These are phyloP conservation scores for Aleiodes leptofemur DNA, from an alignment of 2,888 invertebrate genomes.

Conservation along the genomic window DNA sequence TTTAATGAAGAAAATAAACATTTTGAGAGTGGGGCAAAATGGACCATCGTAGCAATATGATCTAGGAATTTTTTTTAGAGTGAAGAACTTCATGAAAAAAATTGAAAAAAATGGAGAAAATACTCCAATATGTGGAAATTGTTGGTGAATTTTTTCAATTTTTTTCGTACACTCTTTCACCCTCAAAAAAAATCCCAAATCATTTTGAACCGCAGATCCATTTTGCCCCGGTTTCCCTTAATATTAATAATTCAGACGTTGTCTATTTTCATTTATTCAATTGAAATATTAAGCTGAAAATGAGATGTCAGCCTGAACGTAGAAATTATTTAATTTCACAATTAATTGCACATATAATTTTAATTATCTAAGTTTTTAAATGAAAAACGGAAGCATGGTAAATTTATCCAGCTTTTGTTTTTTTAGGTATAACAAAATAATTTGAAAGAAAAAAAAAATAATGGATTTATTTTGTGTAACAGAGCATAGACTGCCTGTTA, in stretches of 20 bases:
- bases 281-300: conserved; percentile 6
- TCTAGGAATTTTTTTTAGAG: no score
- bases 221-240: not conserved
- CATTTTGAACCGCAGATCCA: no score
- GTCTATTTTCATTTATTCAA: conserved; percentile 20
- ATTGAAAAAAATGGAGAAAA: no score
- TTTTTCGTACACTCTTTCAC: no score
- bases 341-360: not conserved
- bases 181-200: no score
- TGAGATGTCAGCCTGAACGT: not conserved
- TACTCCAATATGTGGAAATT: no score
- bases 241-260: not conserved
- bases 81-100: no score
- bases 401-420: conserved; percentile 55
- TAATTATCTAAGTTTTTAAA: not conserved
- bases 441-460: conserved; percentile 62
- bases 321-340: not conserved
- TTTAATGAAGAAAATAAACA: no score
- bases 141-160: no score
- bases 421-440: conserved; percentile 71
- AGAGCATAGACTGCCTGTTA: conserved; percentile 11
- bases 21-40: no score
- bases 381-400: conserved; percentile 8
- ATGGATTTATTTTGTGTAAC: not conserved
- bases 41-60: no score